Evolutionary conservation across 1,140 invertebrate species (phyloP).

Genomic region (Rhagoletis pomonella): DNA sequence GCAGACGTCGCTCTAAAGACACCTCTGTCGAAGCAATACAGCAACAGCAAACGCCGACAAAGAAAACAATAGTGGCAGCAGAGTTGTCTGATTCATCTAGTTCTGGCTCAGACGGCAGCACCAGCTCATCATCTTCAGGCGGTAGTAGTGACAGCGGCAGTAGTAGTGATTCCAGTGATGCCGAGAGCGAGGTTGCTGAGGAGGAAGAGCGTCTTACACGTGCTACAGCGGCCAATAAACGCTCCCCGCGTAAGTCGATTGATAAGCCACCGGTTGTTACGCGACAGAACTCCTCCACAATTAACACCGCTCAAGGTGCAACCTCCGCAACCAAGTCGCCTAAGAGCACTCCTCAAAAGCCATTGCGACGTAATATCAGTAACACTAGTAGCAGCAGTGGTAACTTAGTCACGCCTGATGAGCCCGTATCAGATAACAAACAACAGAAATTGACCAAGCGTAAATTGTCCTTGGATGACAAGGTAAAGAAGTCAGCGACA

Average conservation of each 20-base stretch:
- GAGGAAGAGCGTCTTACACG: conserved; percentile 56
- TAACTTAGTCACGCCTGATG: conserved; percentile 21
- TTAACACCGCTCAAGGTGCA: conserved; percentile 53
- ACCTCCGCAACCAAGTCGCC: conserved; percentile 65
- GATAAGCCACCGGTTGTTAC: conserved; percentile 59
- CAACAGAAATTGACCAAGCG: conserved; percentile 51
- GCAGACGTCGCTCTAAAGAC: conserved; percentile 57
- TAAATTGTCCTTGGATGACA: conserved; percentile 63
- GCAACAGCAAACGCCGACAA: conserved; percentile 23
- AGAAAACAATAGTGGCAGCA: conserved; percentile 8
- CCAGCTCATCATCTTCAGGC: conserved; percentile 55
- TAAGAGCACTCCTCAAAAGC: conserved; percentile 65
- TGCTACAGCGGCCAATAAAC: conserved; percentile 57
- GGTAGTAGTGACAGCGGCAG: conserved; percentile 56
- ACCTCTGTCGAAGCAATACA: not conserved
- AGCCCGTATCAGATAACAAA: conserved; percentile 52
- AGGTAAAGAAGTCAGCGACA: conserved; percentile 45
- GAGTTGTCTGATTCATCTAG: conserved; percentile 52
- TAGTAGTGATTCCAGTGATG: conserved; percentile 53
- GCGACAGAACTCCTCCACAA: conserved; percentile 64
- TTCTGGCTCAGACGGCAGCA: conserved; percentile 57
- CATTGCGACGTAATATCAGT: conserved; percentile 54
- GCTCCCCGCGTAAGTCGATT: conserved; percentile 67
- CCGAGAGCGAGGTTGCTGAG: conserved; percentile 32
- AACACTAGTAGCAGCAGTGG: conserved; percentile 52